Base-by-base conservation (phyloP, 1,140 invertebrate species). In the Eriocheir sinensis region DNA sequence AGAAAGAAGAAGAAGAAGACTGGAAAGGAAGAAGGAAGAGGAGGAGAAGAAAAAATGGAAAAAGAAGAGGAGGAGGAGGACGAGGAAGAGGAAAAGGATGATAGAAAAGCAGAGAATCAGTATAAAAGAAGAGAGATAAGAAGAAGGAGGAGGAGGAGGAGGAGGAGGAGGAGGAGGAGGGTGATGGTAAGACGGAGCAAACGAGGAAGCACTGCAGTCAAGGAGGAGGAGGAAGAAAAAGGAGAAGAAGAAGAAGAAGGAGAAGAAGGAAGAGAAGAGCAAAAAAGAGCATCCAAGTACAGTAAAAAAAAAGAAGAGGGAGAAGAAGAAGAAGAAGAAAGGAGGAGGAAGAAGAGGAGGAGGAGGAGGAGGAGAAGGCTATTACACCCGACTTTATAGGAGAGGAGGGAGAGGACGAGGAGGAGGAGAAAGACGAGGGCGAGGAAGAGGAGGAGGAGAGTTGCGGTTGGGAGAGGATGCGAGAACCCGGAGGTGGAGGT, bases 141-240 rank as follows among this genome's bases (percentile, higher is more conserved):
- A 41, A 36, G n/a, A 36, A 41, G 34, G 32, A 89, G n/a, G 40
- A 53, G 44, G 38, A 90, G n/a, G 27, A 53, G 15, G 44, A 90
- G 27, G 53, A 53, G 36, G 89, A 91, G 89, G 53, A 53, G 34
- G 89, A 91, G 44, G 53, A 32, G 53, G 89, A 72, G 40, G 53
- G 89, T 53, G 89, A 91, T 27, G n/a, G 40, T 53, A 38, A 60
- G 72, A 92, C 9, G 36, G 72, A 89, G 34, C 88, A 40, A 89
- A 44, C 88, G 34, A 40, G 34, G 40, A 86, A 86, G 32, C 40
- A 86, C 21, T 86, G 34, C 15, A 32, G 60, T 72, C 60, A 72
- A 72, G 60, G 60, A 72, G 60, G 60, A n/a, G 27, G 60, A 72
- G 40, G 83, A 41, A 17, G 83, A 86, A 17, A n/a, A 36, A 17